Conservation (phyloP, 2,888 invertebrate genomes). For the Standfussiana lucernea region DNA sequence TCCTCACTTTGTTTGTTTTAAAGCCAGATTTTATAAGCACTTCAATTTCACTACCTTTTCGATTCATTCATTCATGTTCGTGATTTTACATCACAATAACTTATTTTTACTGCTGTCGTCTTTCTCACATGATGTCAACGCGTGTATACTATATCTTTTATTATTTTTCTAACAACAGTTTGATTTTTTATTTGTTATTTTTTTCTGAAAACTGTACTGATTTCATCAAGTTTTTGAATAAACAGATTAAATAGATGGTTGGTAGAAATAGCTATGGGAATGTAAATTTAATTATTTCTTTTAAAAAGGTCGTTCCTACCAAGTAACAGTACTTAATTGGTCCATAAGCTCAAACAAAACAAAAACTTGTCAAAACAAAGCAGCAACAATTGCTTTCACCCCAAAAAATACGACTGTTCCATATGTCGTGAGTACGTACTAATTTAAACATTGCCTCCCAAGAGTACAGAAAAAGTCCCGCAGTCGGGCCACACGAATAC, state of each 20-base stretch:
- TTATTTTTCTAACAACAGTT: background rate
- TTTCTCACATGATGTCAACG: background rate
- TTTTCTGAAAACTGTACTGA: background rate
- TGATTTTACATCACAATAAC: background rate
- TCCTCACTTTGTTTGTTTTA: background rate
- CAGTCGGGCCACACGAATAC: slow-evolving; percentile 27
- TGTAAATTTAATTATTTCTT: background rate
- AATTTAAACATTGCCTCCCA: slow-evolving; percentile 58
- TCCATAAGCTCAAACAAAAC: too few species aligned
- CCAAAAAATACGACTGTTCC: slow-evolving; percentile 16
- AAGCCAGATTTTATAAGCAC: background rate
- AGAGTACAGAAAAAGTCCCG: slow-evolving; percentile 50
- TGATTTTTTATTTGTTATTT: background rate
- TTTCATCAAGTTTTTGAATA: background rate
- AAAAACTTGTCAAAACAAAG: background rate
- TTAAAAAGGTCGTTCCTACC: background rate
- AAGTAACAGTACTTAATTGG: background rate
- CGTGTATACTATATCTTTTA: background rate
- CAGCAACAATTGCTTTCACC: slow-evolving; percentile 24
- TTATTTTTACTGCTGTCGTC: too few species aligned
- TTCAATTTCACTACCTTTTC: background rate
- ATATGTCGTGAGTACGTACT: slow-evolving; percentile 48
- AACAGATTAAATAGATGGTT: background rate
- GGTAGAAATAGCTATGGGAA: background rate
- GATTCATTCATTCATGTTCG: background rate